Evolutionary conservation across 2,888 invertebrate species (phyloP).

Genomic region (Matsumyia berberina): DNA sequence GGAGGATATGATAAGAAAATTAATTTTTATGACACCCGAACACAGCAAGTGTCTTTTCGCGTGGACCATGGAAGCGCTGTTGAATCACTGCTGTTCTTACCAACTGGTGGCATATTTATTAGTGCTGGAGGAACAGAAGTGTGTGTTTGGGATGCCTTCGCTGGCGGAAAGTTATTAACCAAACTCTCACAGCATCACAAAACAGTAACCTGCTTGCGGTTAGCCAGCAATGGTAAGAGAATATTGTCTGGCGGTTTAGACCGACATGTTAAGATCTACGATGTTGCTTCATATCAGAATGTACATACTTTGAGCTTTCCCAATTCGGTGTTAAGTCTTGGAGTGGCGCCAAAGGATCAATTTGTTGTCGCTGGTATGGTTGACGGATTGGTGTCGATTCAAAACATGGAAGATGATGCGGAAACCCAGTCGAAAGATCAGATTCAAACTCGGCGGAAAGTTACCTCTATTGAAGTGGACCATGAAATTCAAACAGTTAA

Average conservation of each 20-base stretch:
- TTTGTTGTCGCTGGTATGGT: slow-evolving; percentile 96
- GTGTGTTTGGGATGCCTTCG: slow-evolving; percentile 96
- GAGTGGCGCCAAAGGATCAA: slow-evolving; percentile 90
- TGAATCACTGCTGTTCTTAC: slow-evolving; percentile 94
- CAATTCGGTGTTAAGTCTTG: slow-evolving; percentile 95
- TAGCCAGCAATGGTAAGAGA: slow-evolving; percentile 92
- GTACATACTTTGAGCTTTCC: slow-evolving; percentile 96
- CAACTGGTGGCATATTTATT: slow-evolving; percentile 94
- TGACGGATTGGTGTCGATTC: slow-evolving; percentile 95
- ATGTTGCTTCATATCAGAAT: slow-evolving; percentile 92
- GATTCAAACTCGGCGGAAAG: neutral
- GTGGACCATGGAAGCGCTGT: slow-evolving; percentile 96
- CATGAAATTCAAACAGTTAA: slow-evolving; percentile 84
- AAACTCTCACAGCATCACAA: slow-evolving; percentile 97
- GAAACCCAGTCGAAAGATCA: slow-evolving; percentile 81
- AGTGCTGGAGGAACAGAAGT: slow-evolving; percentile 96
- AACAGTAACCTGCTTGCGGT: slow-evolving; percentile 93
- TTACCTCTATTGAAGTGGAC: slow-evolving; percentile 84
- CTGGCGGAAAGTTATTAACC: slow-evolving; percentile 93
- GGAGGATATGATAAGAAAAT: slow-evolving; percentile 96
- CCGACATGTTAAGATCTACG: slow-evolving; percentile 96
- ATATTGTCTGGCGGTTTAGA: slow-evolving; percentile 96
- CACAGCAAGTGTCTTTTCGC: slow-evolving; percentile 88
- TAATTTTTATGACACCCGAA: slow-evolving; percentile 94
- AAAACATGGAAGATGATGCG: slow-evolving; percentile 89